phyloP scores from a whole-genome alignment of 2,797 vertebrate species.

The Peromyscus melanophrys region DNA sequence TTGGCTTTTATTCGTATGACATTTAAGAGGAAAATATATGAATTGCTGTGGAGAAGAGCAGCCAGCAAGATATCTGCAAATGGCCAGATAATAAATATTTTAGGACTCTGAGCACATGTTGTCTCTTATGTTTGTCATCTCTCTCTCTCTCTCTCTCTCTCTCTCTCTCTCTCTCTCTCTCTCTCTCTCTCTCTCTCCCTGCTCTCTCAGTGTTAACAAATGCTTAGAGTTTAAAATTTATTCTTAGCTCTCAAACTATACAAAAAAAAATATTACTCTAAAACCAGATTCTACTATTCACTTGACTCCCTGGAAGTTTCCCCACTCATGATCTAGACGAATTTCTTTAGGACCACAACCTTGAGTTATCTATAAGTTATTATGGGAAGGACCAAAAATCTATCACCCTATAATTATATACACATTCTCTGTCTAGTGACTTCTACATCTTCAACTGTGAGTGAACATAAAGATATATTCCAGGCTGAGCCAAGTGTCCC shows the following conservation, averaged over 20 bases:
- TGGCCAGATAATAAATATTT: neutral
- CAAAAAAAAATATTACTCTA: neutral
- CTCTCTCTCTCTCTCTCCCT: neutral
- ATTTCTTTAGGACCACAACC: neutral
- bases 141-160: neutral
- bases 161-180: neutral
- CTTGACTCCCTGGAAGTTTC: neutral
- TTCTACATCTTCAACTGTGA: neutral
- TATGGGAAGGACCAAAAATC: neutral
- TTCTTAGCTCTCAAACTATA: neutral
- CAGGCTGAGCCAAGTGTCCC: too few species aligned
- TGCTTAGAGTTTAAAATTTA: neutral
- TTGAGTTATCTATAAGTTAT: neutral
- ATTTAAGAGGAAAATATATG: neutral
- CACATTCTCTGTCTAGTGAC: neutral
- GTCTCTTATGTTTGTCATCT: neutral
- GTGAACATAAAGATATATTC: neutral
- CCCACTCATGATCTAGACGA: neutral
- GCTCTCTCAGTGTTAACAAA: neutral
- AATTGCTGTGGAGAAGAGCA: neutral
- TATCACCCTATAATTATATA: neutral
- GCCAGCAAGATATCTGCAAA: neutral
- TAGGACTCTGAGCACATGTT: neutral
- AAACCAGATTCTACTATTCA: neutral
- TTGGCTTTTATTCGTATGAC: neutral